These are phyloP conservation scores for Gallirallus australis DNA, from an alignment of 2,797 vertebrate genomes.

Conservation along the genomic window DNA sequence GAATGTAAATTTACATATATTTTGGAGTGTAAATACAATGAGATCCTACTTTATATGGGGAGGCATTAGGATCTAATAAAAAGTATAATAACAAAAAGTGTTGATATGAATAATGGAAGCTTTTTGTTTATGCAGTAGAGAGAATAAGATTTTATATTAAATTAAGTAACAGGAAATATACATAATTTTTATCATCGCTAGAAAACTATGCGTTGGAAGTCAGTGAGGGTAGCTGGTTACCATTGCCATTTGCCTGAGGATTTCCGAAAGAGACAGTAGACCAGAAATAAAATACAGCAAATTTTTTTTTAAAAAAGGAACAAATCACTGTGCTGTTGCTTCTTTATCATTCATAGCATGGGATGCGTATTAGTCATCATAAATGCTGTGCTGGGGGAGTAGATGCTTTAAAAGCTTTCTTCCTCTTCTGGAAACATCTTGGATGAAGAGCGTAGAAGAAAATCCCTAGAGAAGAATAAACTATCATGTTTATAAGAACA, in stretches of 20 bases:
- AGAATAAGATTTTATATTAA: not conserved
- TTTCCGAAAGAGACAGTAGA: conserved; percentile 39
- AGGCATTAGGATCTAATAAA: not conserved
- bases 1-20: not conserved
- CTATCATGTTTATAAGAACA: conserved; percentile 70
- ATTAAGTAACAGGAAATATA: conserved; percentile 35
- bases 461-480: conserved; percentile 72
- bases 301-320: conserved; percentile 30
- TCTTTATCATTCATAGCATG: conserved; percentile 55
- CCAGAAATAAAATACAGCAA: conserved; percentile 47
- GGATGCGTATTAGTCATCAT: conserved; percentile 58
- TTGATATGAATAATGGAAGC: not conserved
- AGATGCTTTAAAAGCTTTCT: conserved; percentile 54
- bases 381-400: conserved; percentile 20
- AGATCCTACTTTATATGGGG: not conserved
- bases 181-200: not conserved
- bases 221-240: conserved; percentile 35
- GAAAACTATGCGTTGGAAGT: conserved; percentile 48
- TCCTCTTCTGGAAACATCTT: conserved; percentile 66
- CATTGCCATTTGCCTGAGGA: conserved; percentile 50
- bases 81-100: not conserved
- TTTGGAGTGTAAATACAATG: not conserved
- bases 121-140: not conserved
- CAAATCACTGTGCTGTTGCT: conserved; percentile 34
- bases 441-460: conserved; percentile 42